phyloP scores from a whole-genome alignment of 1,140 invertebrate species.

The Pseudomyrmex flavicornis region DNA sequence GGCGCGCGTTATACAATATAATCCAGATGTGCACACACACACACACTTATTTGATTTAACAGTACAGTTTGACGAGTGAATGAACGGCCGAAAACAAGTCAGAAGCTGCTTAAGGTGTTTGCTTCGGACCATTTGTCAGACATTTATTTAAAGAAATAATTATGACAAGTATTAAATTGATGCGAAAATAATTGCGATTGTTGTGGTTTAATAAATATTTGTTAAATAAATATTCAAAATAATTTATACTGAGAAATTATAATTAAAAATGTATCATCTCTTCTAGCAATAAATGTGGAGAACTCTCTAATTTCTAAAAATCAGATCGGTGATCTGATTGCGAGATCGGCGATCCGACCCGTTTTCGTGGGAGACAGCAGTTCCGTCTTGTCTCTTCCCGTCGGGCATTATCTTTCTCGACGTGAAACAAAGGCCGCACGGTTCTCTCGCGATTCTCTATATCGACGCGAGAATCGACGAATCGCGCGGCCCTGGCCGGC shows the following conservation, averaged over 20 bases:
- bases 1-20: not conserved
- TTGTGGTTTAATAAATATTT: too few species aligned
- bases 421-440: conserved; percentile 53
- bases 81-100: not conserved
- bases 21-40: too few species aligned
- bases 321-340: conserved; percentile 19
- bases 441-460: conserved; percentile 61
- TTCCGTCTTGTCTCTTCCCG: not conserved
- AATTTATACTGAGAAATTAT: too few species aligned
- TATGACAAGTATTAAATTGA: too few species aligned
- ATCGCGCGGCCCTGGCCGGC: conserved; percentile 47
- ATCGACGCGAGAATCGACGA: conserved; percentile 43
- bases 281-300: too few species aligned
- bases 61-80: not conserved
- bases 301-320: too few species aligned
- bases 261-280: not conserved
- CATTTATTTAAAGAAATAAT: too few species aligned
- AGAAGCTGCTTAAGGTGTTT: not conserved
- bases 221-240: too few species aligned
- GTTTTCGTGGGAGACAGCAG: conserved; percentile 45
- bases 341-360: conserved; percentile 26
- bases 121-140: too few species aligned
- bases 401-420: conserved; percentile 4
- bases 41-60: too few species aligned
- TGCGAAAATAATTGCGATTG: too few species aligned